Base-by-base conservation (phyloP, 2,113 vertebrate species). In the Solenodon paradoxus region DNA sequence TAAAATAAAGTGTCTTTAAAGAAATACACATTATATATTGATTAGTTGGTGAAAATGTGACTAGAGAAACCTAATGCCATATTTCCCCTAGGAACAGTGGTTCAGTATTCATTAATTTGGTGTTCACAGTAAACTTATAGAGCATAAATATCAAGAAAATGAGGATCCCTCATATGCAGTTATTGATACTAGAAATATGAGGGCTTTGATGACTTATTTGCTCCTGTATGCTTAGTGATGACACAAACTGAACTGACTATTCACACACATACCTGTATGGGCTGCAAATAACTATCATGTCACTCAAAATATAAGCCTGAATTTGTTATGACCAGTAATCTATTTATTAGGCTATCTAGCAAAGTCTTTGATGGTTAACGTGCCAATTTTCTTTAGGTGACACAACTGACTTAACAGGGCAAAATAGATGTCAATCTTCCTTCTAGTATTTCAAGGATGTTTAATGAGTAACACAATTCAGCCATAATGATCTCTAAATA, bases 231-330 rank as follows among this genome's bases (percentile, higher is more conserved):
- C 90, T 96, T 97, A 83, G 79, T 97, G 55, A n/a, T 97, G 24
- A 88, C 84, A 96, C 81, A 95, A 97, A 72, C 19, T 96, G 96
- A 96, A 95, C 24, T 72, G 64, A 49, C 93, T 90, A 93, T 81
- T 92, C 9, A 13, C 66, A 88, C 90, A 45, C 47, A 97, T 94
- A 96, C 92, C 75, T 85, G 87, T 11, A 7, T 0, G 91, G 84
- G 55, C 88, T 97, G 74, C 75, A 97, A 96, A 94, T 95, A 97
- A 94, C 86, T 87, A 88, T 49, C 94, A 61, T 88, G 68, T 95
- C 86, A 83, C 64, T 97, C 93, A 98, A 97, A 98, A 97, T 95
- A 97, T 96, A 88, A 97, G 81, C 97, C 97, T 90, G 78, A 95
- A 97, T 98, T 97, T 97, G 83, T 91, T 97, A 97, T 95, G 82